A percentile compares a stretch with the other conserved stretches of the same genome.
Conservation (phyloP, 1,140 invertebrate species). For the Drosophila kepulauana region DNA sequence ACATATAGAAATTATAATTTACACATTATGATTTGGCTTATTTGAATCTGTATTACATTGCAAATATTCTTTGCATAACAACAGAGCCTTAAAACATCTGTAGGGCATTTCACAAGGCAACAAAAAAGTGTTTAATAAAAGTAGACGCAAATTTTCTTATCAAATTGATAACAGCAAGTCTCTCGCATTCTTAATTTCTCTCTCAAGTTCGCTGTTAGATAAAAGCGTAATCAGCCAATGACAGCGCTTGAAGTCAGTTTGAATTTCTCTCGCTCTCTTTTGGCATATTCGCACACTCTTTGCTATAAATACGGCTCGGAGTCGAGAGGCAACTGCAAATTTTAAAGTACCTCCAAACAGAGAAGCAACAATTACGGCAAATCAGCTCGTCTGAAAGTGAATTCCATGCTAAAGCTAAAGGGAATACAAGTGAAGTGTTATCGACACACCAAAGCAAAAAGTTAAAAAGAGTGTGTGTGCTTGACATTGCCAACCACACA, state of each 20-base stretch:
- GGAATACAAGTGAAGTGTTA: slow-evolving; percentile 77
- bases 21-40: neutral
- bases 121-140: neutral
- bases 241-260: neutral
- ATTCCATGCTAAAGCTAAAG: slow-evolving; percentile 70
- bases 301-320: slow-evolving; percentile 60
- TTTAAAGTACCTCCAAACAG: slow-evolving; percentile 54
- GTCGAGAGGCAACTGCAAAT: slow-evolving; percentile 44
- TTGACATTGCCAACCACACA: slow-evolving; percentile 8
- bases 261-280: slow-evolving; percentile 8
- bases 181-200: slow-evolving; percentile 18
- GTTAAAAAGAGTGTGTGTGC: slow-evolving; percentile 30
- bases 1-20: neutral
- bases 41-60: neutral
- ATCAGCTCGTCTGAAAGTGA: slow-evolving; percentile 56
- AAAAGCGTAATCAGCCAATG: slow-evolving; percentile 16
- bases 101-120: slow-evolving; percentile 26
- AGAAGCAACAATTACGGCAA: slow-evolving; percentile 56
- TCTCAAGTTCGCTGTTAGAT: neutral
- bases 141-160: slow-evolving; percentile 40
- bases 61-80: neutral
- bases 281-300: slow-evolving; percentile 11
- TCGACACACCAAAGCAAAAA: slow-evolving; percentile 64
- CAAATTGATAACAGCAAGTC: slow-evolving; percentile 16
- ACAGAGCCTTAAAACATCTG: neutral